phyloP scores from a whole-genome alignment of 2,113 vertebrate genomes.

The Phocoena phocoena region DNA sequence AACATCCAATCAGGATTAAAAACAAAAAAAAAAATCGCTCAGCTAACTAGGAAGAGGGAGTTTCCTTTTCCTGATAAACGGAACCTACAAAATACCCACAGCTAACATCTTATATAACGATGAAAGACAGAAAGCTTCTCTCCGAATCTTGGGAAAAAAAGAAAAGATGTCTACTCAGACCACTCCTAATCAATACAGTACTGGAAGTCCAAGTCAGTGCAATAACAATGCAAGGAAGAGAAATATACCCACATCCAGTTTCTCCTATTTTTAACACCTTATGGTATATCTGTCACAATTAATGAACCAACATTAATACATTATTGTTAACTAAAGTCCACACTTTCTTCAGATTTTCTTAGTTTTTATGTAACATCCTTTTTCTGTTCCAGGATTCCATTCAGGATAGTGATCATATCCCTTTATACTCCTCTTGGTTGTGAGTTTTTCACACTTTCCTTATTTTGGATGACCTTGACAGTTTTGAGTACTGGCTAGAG shows the following conservation, averaged over 20 bases:
- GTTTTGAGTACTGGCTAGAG: not conserved
- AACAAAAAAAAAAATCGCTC: not conserved
- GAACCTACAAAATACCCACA: not conserved
- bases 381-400: not conserved
- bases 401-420: not conserved
- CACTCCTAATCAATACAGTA: not conserved
- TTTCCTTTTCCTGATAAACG: not conserved
- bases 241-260: not conserved
- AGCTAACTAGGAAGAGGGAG: not conserved
- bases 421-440: not conserved
- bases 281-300: not conserved
- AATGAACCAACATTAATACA: not conserved
- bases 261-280: not conserved
- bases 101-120: not conserved
- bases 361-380: not conserved
- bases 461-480: not conserved
- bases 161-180: not conserved
- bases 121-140: not conserved
- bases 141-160: not conserved
- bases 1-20: not conserved
- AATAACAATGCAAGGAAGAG: not conserved
- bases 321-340: not conserved
- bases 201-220: not conserved
- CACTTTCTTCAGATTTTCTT: not conserved
- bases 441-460: not conserved